These are phyloP conservation scores for Parnassius glacialis DNA, from an alignment of 2,888 invertebrate species.

Conservation along the genomic window DNA sequence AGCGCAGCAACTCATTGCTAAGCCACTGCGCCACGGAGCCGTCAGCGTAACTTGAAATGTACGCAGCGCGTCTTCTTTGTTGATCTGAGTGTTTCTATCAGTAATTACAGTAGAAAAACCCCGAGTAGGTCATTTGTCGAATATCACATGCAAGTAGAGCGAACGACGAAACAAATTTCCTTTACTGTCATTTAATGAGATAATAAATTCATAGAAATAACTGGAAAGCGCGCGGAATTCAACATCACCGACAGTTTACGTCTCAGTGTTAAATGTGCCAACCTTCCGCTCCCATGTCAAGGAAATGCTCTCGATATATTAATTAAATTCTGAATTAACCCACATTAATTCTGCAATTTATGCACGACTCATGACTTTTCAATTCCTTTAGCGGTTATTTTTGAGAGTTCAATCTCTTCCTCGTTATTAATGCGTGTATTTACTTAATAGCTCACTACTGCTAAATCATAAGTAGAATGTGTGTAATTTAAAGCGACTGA, in stretches of 20 bases:
- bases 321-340: conserved; percentile 26
- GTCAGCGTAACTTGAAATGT: too few relatives aligned
- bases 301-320: conserved; percentile 26
- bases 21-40: too few relatives aligned
- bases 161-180: conserved; percentile 1
- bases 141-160: background rate
- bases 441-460: background rate
- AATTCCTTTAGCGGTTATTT: conserved; percentile 17
- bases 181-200: background rate
- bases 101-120: background rate
- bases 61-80: too few relatives aligned
- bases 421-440: background rate
- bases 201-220: conserved; percentile 20
- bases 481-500: too few relatives aligned
- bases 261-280: conserved; percentile 15
- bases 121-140: background rate
- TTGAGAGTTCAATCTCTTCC: conserved; percentile 18
- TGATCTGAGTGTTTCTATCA: too few relatives aligned
- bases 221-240: conserved; percentile 12
- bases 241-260: conserved; percentile 8
- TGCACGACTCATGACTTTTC: conserved; percentile 13
- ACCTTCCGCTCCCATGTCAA: conserved; percentile 26
- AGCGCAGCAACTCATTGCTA: too few relatives aligned
- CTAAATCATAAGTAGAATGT: too few relatives aligned
- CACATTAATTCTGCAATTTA: conserved; percentile 27